Base-by-base conservation (phyloP, 2,113 vertebrate genomes). In the Oostethus manadensis region DNA sequence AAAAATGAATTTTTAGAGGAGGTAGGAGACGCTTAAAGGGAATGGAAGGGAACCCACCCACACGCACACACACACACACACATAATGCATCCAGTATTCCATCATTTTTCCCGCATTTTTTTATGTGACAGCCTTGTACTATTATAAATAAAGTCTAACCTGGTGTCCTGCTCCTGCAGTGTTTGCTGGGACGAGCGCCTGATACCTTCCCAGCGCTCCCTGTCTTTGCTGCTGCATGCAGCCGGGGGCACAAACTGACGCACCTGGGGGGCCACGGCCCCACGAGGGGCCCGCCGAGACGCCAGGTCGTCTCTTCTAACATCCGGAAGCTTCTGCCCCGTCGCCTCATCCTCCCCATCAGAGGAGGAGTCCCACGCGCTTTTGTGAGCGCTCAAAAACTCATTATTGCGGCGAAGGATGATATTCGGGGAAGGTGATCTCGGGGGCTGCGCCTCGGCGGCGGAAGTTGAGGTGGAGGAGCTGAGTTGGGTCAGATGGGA, bases 301-400 rank as follows among this genome's bases (percentile, higher is more conserved):
- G 97, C 97, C 71, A 98, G 90, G 67, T 99, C 96, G 48, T 99
- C 97, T 79, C 83, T 93, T 65, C 86, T 92, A 54, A 97, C 88
- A 65, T 99, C 95, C 0, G 96, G 97, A 60, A 95, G 56, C 69
- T 85, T 91, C 57, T 59, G 68, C 0, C 55, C 74, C 54, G 68
- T 77, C 78, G 88, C 63, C 14, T 85, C 85, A 16, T 82, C 85
- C 68, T 94, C 93, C 0, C 66, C 83, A 0, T 87, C 85, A 0
- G 86, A 83, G 44, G 71, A 51, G 3, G 91, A 91, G 60, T 94
- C 92, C 48, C 89, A 90, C 40, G 87, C 89, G 8, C 84, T 85
- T 70, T 88, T 86, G 54, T 82, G 83, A 23, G 85, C 87, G 58
- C 64, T 80, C 77, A 92, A 80, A 84, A 93, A 93, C 51, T 92